phyloP scores from a whole-genome alignment of 2,797 vertebrate genomes.

The Argya squamiceps region DNA sequence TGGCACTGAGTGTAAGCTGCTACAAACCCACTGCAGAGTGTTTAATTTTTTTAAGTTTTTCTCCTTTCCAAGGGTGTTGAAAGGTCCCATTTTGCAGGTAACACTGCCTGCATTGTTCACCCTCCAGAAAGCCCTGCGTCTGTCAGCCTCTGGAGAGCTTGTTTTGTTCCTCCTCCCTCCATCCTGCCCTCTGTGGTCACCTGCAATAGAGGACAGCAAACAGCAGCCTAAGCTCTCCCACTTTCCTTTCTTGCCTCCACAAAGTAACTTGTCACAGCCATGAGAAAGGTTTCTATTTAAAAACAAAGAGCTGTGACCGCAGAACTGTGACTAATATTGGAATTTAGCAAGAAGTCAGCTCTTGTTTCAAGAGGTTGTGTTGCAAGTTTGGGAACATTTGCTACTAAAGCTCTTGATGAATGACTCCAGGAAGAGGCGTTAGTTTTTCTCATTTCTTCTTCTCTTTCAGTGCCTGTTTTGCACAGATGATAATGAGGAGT shows the following conservation, averaged over 20 bases:
- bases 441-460: slow-evolving; percentile 75
- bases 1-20: slow-evolving; percentile 3
- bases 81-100: slow-evolving; percentile 66
- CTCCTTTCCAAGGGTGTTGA: slow-evolving; percentile 71
- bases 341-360: slow-evolving; percentile 99
- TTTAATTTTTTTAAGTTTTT: slow-evolving; percentile 77
- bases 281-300: slow-evolving; percentile 73
- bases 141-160: slow-evolving; percentile 29
- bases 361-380: slow-evolving; percentile 91
- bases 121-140: slow-evolving; percentile 29
- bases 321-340: slow-evolving; percentile 95
- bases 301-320: slow-evolving; percentile 71
- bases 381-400: slow-evolving; percentile 86
- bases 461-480: slow-evolving; percentile 83
- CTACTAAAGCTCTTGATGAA: slow-evolving; percentile 89
- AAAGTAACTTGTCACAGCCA: slow-evolving; percentile 70
- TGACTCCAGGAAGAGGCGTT: slow-evolving; percentile 79
- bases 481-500: slow-evolving; percentile 85
- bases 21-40: slow-evolving; percentile 28
- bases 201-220: slow-evolving; percentile 42
- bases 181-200: slow-evolving; percentile 32
- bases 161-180: neutral
- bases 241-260: slow-evolving; percentile 20
- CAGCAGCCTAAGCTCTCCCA: slow-evolving; percentile 1
- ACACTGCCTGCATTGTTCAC: slow-evolving; percentile 68